These are phyloP conservation scores for Hylomyscus alleni DNA, from an alignment of 2,797 vertebrate genomes.

Conservation along the genomic window DNA sequence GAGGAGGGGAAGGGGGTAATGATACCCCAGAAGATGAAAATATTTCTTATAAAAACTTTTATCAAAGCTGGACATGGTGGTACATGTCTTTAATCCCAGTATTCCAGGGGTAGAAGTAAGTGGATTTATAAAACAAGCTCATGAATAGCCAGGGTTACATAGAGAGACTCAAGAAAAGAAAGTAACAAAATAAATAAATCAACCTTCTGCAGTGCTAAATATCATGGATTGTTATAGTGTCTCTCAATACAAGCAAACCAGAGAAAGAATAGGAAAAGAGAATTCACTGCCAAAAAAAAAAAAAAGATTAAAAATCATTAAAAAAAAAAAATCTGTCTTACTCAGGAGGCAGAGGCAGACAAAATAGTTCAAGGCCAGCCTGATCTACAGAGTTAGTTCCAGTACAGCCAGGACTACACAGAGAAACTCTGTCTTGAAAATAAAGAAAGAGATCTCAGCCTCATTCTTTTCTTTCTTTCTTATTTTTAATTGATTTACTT, in stretches of 20 bases:
- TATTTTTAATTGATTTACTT: background rate
- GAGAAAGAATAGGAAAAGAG: conserved; percentile 26
- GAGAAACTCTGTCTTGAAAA: background rate
- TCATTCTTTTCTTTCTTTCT: background rate
- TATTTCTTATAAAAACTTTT: background rate
- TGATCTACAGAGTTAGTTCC: background rate
- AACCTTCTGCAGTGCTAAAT: conserved; percentile 21
- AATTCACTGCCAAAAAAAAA: conserved; percentile 1
- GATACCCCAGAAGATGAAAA: background rate
- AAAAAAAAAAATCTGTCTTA: background rate
- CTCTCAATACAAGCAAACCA: conserved; percentile 46
- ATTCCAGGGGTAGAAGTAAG: background rate
- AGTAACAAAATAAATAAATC: background rate
- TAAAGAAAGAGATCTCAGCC: background rate
- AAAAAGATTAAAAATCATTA: conserved; percentile 4
- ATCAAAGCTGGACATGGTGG: background rate
- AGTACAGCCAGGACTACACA: background rate
- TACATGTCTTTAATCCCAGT: background rate
- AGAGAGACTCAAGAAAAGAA: background rate
- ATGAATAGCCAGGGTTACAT: background rate
- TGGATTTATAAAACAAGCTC: background rate
- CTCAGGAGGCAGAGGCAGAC: background rate
- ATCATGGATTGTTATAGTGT: background rate
- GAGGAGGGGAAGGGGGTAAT: background rate
- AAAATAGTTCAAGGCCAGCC: background rate